These are phyloP conservation scores for Pinna nobilis DNA, from an alignment of 1,140 invertebrate genomes.

Conservation along the genomic window DNA sequence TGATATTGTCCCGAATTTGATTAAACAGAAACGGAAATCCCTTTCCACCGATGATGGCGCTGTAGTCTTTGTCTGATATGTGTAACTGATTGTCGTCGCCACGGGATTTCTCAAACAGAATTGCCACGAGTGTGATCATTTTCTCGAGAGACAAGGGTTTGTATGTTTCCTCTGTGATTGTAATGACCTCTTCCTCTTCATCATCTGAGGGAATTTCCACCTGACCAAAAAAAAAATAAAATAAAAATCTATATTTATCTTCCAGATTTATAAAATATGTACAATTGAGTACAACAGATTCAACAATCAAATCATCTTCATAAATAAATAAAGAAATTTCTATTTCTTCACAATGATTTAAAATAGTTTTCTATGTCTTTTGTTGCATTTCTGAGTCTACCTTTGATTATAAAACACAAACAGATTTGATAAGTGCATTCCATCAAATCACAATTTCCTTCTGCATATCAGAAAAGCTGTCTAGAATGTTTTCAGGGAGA, in stretches of 20 bases:
- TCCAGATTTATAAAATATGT: not conserved
- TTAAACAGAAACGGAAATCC: constrained; percentile 95
- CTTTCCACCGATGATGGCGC: constrained; percentile 90
- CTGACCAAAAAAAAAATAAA: constrained; percentile 46
- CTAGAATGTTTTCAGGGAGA: too few relatives aligned
- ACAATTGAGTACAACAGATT: too few relatives aligned
- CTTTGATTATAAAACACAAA: too few relatives aligned
- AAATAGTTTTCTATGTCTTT: too few relatives aligned
- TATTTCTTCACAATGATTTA: too few relatives aligned
- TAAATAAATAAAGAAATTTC: too few relatives aligned
- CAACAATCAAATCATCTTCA: too few relatives aligned
- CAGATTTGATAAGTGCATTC: too few relatives aligned
- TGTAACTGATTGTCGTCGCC: constrained; percentile 83
- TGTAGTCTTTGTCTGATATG: constrained; percentile 87
- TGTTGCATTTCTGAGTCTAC: too few relatives aligned
- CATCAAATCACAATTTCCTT: too few relatives aligned
- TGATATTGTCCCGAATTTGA: constrained; percentile 94
- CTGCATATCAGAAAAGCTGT: too few relatives aligned
- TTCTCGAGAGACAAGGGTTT: constrained; percentile 94
- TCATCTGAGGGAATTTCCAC: constrained; percentile 79
- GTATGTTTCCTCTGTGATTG: constrained; percentile 83
- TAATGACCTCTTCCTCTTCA: constrained; percentile 82
- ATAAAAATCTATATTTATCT: not conserved
- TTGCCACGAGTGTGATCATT: constrained; percentile 93
- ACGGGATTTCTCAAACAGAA: constrained; percentile 90